Evolutionary conservation across 30 jellyfish, hydroid and myxozoan genomes (phyloP).

Genomic region (Chrysaora quinquecirrha): DNA sequence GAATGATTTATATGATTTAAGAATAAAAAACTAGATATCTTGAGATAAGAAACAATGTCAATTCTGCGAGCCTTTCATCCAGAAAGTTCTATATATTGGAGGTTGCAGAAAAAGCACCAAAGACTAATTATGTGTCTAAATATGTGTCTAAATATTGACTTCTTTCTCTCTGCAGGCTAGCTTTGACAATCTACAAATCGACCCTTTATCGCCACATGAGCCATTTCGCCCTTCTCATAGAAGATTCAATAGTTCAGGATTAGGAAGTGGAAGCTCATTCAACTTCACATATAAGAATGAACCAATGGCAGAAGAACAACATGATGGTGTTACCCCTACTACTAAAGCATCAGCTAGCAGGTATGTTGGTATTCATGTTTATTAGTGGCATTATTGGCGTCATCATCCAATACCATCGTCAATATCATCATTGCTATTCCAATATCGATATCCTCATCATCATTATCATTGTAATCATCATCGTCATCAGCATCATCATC

Average conservation of each 20-base stretch:
- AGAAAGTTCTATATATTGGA: too few relatives aligned
- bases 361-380: slow-evolving; percentile 9
- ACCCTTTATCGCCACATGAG: slow-evolving; percentile 74
- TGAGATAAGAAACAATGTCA: too few relatives aligned
- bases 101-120: too few relatives aligned
- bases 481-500: too few relatives aligned
- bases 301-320: slow-evolving; percentile 71
- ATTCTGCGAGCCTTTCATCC: too few relatives aligned
- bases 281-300: slow-evolving; percentile 60
- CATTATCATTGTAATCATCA: too few relatives aligned
- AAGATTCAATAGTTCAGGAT: slow-evolving; percentile 73
- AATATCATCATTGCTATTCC: too few relatives aligned
- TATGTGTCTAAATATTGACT: background rate
- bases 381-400: background rate
- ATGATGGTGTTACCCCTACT: slow-evolving; percentile 92
- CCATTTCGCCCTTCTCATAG: slow-evolving; percentile 83
- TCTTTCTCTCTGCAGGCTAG: slow-evolving; percentile 71
- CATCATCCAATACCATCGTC: background rate
- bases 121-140: too few relatives aligned
- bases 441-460: too few relatives aligned
- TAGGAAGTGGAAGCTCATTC: slow-evolving; percentile 82
- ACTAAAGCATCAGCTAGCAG: slow-evolving; percentile 95
- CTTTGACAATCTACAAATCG: slow-evolving; percentile 77
- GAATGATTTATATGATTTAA: too few relatives aligned
- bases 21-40: too few relatives aligned